These are phyloP conservation scores for Euphysa ruthae DNA, from an alignment of 30 jellyfish, hydroid and myxozoan genomes.

Conservation along the genomic window DNA sequence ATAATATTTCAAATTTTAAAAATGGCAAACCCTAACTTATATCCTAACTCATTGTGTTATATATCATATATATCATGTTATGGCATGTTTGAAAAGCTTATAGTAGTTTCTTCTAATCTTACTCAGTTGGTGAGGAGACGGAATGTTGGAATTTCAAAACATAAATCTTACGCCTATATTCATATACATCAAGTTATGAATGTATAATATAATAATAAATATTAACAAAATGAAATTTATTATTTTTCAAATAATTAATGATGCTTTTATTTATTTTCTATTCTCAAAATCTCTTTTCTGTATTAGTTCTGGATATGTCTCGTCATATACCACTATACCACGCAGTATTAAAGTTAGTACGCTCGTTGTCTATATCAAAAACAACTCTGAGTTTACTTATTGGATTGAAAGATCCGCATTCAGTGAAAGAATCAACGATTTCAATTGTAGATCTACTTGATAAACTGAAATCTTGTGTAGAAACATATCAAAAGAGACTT, in stretches of 20 bases:
- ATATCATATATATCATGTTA: neutral
- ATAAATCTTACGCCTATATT: no score
- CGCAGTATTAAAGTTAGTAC: slow-evolving; percentile 50
- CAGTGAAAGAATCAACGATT: slow-evolving; percentile 7
- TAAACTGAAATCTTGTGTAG: slow-evolving; percentile 71
- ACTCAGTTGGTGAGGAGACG: no score
- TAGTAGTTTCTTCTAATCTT: no score
- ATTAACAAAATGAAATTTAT: no score
- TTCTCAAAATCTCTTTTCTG: no score
- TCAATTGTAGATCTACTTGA: slow-evolving; percentile 36
- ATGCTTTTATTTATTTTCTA: no score
- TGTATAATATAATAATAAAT: no score
- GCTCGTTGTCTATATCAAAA: slow-evolving; percentile 46
- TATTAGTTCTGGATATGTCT: slow-evolving; percentile 90
- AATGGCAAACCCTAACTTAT: no score
- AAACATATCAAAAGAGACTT: slow-evolving; percentile 65
- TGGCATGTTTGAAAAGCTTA: neutral
- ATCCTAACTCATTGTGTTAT: no score
- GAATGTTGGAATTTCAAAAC: no score
- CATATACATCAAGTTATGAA: neutral
- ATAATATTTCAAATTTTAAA: no score
- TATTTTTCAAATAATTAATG: no score
- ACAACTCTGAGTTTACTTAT: slow-evolving; percentile 38
- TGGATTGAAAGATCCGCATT: slow-evolving; percentile 22
- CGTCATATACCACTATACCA: slow-evolving; percentile 81